Percentiles rank a stretch among this genome's conserved stretches.
These are phyloP conservation scores for Dicyrtoma fusca DNA, from an alignment of 2,888 invertebrate genomes.

Conservation along the genomic window DNA sequence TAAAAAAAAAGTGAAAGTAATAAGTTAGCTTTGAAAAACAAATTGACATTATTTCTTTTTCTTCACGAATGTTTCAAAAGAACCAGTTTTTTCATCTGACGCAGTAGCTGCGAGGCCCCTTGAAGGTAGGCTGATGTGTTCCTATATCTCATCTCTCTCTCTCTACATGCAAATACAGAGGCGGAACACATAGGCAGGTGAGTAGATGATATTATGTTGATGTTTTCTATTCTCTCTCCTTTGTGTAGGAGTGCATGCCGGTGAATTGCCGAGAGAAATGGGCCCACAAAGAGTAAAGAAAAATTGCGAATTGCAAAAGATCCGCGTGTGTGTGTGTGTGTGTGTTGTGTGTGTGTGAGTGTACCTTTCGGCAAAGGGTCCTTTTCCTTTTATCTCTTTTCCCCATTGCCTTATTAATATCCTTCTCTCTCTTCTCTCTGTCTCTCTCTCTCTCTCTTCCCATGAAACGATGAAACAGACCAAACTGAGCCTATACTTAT, in stretches of 20 bases:
- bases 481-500: too few relatives aligned
- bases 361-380: constrained; percentile 25
- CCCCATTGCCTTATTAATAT: constrained; percentile 23
- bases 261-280: neutral
- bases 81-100: too few relatives aligned
- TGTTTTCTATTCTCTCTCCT: neutral
- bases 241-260: neutral
- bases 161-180: too few relatives aligned
- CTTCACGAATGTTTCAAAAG: too few relatives aligned
- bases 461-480: neutral
- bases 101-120: too few relatives aligned
- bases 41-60: too few relatives aligned
- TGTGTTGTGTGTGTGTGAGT: neutral
- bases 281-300: constrained; percentile 15
- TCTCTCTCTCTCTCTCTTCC: neutral
- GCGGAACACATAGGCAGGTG: too few relatives aligned
- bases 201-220: too few relatives aligned
- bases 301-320: constrained; percentile 16
- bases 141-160: too few relatives aligned
- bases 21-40: too few relatives aligned
- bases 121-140: too few relatives aligned
- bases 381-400: constrained; percentile 19
- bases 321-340: neutral
- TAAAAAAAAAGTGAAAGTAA: too few relatives aligned
- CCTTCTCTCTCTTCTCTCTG: neutral